Conservation (phyloP, 2,888 invertebrate genomes). For the Cyrtodaria siliqua region DNA sequence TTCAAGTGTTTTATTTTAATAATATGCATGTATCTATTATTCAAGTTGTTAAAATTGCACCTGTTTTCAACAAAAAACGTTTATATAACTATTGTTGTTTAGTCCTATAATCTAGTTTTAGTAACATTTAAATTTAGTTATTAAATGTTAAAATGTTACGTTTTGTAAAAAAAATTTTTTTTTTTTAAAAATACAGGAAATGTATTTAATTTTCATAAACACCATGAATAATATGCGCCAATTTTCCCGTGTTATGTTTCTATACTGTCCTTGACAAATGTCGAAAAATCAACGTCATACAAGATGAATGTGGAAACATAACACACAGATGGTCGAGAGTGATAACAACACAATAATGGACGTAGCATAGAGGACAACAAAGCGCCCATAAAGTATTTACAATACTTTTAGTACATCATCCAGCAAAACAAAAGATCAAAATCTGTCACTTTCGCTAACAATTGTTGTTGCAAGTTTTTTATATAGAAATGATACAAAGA, state of each 20-base stretch:
- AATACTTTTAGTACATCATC: neutral
- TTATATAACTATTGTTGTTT: too few relatives aligned
- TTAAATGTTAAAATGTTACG: too few relatives aligned
- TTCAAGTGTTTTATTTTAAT: too few relatives aligned
- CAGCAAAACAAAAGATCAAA: constrained; percentile 19
- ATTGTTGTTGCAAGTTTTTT: constrained; percentile 39
- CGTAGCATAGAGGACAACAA: neutral
- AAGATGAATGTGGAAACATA: neutral
- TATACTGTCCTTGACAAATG: neutral
- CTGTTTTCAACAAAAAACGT: too few relatives aligned
- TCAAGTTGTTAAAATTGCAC: too few relatives aligned
- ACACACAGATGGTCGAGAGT: neutral
- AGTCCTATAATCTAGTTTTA: too few relatives aligned
- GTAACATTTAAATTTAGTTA: too few relatives aligned
- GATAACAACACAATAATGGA: neutral
- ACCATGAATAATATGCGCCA: too few relatives aligned
- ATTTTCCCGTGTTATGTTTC: neutral
- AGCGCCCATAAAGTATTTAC: neutral
- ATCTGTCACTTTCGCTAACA: constrained; percentile 49
- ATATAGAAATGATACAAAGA: constrained; percentile 31
- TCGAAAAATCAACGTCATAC: neutral
- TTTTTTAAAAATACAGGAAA: too few relatives aligned
- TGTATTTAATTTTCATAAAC: too few relatives aligned
- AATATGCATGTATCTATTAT: too few relatives aligned
- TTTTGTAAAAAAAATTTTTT: too few relatives aligned